A percentile compares a stretch with the other conserved stretches of the same genome.
Conservation (phyloP, 30 jellyfish, hydroid and myxozoan genomes). For the Aurelia aurita region DNA sequence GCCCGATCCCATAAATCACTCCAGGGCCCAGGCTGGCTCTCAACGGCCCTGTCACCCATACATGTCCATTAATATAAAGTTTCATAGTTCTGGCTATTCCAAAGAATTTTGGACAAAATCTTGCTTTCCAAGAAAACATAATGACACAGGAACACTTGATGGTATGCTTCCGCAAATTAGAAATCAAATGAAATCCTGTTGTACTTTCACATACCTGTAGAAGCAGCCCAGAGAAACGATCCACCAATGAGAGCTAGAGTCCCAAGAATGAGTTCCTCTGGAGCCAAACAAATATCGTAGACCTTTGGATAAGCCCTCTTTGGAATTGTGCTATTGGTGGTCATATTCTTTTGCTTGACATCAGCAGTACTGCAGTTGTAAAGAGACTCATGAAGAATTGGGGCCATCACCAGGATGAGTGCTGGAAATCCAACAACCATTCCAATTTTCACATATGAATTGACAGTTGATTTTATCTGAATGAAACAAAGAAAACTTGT, state of each 20-base stretch:
- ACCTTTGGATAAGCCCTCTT: slow-evolving; percentile 9
- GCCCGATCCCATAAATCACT: no score
- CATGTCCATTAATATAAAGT: no score
- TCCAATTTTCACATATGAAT: slow-evolving; percentile 63
- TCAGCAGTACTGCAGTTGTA: slow-evolving; percentile 14
- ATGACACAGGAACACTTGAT: no score
- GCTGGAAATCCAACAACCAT: slow-evolving; percentile 71
- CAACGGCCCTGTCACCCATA: no score
- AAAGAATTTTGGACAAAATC: no score
- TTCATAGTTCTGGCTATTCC: no score
- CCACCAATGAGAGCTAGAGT: slow-evolving; percentile 56
- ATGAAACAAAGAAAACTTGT: background rate
- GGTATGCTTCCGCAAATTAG: no score
- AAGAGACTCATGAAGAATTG: slow-evolving; percentile 63
- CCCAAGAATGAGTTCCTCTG: slow-evolving; percentile 43
- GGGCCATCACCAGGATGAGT: slow-evolving; percentile 44
- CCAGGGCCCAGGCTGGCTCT: no score
- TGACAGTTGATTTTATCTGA: slow-evolving; percentile 50
- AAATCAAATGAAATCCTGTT: background rate
- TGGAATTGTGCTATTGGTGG: slow-evolving; percentile 26
- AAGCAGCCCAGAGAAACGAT: slow-evolving; percentile 72
- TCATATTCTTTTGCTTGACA: background rate
- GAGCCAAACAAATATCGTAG: slow-evolving; percentile 58
- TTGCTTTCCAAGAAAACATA: no score
- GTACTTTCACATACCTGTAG: slow-evolving; percentile 47